Evolutionary conservation across 2,113 vertebrate genomes (phyloP).

Genomic region (Raja brachyura): DNA sequence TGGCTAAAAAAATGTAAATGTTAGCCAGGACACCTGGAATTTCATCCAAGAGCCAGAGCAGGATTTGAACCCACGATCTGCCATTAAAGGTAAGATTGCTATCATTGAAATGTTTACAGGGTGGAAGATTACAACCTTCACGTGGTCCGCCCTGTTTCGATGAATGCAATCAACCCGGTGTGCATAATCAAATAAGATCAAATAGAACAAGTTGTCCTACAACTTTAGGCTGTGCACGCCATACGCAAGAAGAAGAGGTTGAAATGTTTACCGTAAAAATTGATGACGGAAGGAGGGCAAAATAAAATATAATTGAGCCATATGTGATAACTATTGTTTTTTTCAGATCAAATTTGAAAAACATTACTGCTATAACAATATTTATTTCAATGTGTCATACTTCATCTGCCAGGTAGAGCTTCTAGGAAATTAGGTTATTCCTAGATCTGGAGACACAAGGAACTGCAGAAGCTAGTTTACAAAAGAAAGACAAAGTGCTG

Average conservation of each 20-base stretch:
- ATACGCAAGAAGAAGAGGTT: not conserved
- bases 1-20: not conserved
- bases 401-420: not conserved
- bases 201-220: too few relatives aligned
- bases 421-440: not conserved
- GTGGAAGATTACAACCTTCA: not conserved
- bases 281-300: not conserved
- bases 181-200: too few relatives aligned
- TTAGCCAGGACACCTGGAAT: not conserved
- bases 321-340: too few relatives aligned
- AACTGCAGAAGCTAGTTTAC: too few relatives aligned
- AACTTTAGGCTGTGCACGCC: too few relatives aligned
- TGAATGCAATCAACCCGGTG: too few relatives aligned
- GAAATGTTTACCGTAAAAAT: not conserved
- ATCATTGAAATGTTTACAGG: not conserved
- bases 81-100: not conserved
- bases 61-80: not conserved
- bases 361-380: not conserved
- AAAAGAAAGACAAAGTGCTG: too few relatives aligned
- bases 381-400: not conserved
- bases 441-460: too few relatives aligned
- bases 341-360: not conserved
- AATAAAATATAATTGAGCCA: not conserved
- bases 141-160: too few relatives aligned
- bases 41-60: not conserved